phyloP scores from a whole-genome alignment of 30 jellyfish, hydroid and myxozoan species.

The Hydractinia symbiolongicarpus region DNA sequence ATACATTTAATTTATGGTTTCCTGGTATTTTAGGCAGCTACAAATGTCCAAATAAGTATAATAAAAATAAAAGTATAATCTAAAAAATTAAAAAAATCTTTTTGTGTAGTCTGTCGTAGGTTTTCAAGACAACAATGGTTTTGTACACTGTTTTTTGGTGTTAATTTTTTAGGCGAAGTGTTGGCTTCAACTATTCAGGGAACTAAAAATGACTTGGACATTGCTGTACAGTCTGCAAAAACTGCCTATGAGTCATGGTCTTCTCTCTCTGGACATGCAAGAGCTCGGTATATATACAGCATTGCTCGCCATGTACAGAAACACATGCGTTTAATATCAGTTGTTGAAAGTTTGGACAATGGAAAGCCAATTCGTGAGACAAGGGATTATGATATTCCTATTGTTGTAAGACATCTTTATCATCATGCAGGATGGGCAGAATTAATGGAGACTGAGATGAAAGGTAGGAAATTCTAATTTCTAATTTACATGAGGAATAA shows the following conservation, averaged over 20 bases:
- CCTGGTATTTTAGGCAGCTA: too few species aligned
- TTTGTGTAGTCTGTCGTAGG: too few species aligned
- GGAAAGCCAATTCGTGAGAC: constrained; percentile 96
- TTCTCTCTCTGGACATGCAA: constrained; percentile 55
- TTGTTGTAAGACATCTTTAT: constrained; percentile 89
- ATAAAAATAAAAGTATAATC: too few species aligned
- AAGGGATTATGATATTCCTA: constrained; percentile 82
- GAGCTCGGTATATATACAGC: constrained; percentile 86
- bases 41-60: too few species aligned
- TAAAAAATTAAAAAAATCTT: too few species aligned
- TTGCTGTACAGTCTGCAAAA: constrained; percentile 88
- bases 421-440: constrained; percentile 99
- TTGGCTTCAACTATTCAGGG: constrained; percentile 92
- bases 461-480: constrained; percentile 43
- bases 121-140: neutral
- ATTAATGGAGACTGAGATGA: constrained; percentile 92
- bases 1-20: too few species aligned
- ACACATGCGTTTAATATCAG: constrained; percentile 89
- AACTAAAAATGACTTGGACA: constrained; percentile 60
- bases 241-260: constrained; percentile 76
- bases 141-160: neutral
- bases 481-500: neutral
- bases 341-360: constrained; percentile 86
- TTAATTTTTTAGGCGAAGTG: constrained; percentile 58
- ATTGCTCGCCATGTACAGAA: constrained; percentile 95